Conservation (phyloP, 2,797 vertebrate species). For the Semaprochilodus insignis region DNA sequence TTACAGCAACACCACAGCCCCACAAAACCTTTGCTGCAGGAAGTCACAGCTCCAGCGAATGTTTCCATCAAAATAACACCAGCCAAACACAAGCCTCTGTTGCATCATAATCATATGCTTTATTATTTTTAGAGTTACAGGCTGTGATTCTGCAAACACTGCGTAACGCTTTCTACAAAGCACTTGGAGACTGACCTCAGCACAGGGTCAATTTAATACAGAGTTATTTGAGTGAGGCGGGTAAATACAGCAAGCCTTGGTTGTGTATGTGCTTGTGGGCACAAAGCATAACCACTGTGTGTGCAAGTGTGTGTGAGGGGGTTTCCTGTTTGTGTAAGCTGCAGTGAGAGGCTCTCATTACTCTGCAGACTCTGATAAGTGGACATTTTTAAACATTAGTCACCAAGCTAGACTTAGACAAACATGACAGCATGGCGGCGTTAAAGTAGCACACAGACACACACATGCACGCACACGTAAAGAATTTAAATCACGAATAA, state of each 20-base stretch:
- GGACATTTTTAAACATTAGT: constrained; percentile 62
- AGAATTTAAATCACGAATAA: not conserved
- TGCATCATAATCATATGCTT: constrained; percentile 2
- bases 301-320: constrained; percentile 13
- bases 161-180: not conserved
- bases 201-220: not conserved
- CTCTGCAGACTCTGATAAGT: constrained; percentile 54
- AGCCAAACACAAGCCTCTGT: not conserved
- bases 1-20: not conserved
- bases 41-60: not conserved
- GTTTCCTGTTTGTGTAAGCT: constrained; percentile 56
- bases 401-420: constrained; percentile 55
- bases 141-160: not conserved
- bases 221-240: not conserved
- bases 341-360: constrained; percentile 52
- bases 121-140: not conserved
- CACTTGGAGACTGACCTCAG: not conserved
- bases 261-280: constrained; percentile 6
- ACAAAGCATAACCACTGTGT: constrained; percentile 1
- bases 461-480: constrained; percentile 12
- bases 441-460: not conserved
- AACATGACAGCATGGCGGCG: constrained; percentile 56
- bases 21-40: not conserved
- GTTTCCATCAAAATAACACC: constrained; percentile 1
- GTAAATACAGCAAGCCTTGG: not conserved